Conservation (phyloP, 2,888 invertebrate species). For the Acanthacorydalis orientalis region DNA sequence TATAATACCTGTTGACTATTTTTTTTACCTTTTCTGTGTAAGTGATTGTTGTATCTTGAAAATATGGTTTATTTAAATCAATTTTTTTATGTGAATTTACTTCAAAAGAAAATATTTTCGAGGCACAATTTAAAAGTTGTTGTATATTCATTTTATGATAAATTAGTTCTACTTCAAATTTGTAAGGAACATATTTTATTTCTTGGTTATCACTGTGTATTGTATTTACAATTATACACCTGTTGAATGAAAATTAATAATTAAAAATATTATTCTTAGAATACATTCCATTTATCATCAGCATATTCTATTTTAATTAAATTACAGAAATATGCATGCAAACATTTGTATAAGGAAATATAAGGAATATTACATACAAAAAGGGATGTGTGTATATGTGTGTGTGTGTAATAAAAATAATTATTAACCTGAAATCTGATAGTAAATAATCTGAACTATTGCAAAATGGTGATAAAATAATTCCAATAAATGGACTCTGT, state of each 20-base stretch:
- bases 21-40: conserved; percentile 35
- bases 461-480: conserved; percentile 50
- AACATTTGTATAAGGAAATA: not conserved
- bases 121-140: conserved; percentile 24
- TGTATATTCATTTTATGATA: conserved; percentile 21
- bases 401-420: not conserved
- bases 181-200: conserved; percentile 32
- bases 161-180: conserved; percentile 31
- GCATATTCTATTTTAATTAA: not conserved
- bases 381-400: no score
- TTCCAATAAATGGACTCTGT: conserved; percentile 40
- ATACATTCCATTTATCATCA: no score
- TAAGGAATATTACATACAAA: no score
- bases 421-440: conserved; percentile 31
- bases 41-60: conserved; percentile 31
- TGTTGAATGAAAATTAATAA: conserved; percentile 11
- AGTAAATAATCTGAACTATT: conserved; percentile 30
- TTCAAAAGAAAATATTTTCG: conserved; percentile 19
- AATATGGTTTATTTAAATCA: conserved; percentile 27
- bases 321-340: not conserved
- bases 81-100: conserved; percentile 15
- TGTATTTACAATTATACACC: conserved; percentile 35
- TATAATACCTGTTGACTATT: not conserved
- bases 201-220: conserved; percentile 21
- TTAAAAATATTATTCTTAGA: not conserved